These are phyloP conservation scores for Phalacrocorax brasilianus DNA, from an alignment of 2,113 vertebrate species.

Conservation along the genomic window DNA sequence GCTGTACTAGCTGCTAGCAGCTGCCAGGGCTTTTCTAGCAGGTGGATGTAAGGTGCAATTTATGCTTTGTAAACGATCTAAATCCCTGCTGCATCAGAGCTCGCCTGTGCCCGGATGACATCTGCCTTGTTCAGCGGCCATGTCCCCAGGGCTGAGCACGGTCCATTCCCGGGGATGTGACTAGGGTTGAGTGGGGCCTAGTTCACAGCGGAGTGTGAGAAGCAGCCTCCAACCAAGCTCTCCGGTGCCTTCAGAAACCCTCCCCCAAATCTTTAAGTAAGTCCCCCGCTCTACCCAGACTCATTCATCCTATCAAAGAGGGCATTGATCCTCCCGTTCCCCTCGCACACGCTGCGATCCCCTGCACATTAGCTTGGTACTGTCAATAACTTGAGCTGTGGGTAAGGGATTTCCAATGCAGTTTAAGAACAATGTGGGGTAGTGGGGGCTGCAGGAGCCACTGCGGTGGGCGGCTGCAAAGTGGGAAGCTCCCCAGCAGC, in stretches of 20 bases:
- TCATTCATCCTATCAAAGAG: neutral
- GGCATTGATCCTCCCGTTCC: neutral
- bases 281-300: neutral
- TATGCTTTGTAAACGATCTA: neutral
- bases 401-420: neutral
- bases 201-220: accelerated
- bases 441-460: accelerated
- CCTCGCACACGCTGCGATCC: accelerated
- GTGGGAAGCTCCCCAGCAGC: accelerated
- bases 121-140: accelerated
- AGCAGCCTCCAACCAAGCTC: neutral
- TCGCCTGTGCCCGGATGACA: neutral
- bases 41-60: neutral
- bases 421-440: neutral
- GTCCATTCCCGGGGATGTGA: accelerated
- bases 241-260: neutral
- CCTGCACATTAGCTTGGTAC: accelerated
- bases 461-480: neutral
- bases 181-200: accelerated
- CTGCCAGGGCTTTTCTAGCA: neutral
- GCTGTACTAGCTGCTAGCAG: accelerated
- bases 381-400: neutral
- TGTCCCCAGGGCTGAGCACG: accelerated
- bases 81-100: neutral
- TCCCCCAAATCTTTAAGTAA: neutral